Evolutionary conservation across 2,113 vertebrate species (phyloP), one percentile per base, ranked within the genome.

Genomic region (Danionella cerebrum): DNA sequence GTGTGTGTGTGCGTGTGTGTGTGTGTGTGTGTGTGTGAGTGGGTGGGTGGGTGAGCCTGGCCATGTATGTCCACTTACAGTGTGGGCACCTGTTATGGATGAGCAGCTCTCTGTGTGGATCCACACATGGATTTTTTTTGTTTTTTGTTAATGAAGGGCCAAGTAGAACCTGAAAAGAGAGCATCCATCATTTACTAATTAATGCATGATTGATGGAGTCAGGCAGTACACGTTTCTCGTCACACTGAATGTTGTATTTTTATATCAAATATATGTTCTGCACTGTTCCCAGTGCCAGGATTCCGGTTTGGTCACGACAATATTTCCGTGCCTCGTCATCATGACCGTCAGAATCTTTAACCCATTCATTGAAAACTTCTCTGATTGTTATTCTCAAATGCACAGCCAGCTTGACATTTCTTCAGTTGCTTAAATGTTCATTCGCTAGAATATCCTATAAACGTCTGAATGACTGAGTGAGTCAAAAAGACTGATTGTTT

Each of bases 271-370:
- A 45, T 24, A 8, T 8, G 12, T 62, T 19, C 16, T 16, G 13
- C 29, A 33, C 14, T 22, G 2, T 35, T 10, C 16, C 12, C 39
- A 21, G 18, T 36, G 18, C 48, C 16, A 21, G 42, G 60, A 64
- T 64, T 59, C 44, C 68, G 27, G 63, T 45, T 51, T 53, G 72
- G 65, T 74, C 77, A 72, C 70, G 70, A 72, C 74, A 53, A 55
- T 74, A 70, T 76, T 67, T 70, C 72, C 11, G 44, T 65, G 59
- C 72, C 80, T 82, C 69, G 71, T 72, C 72, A 53, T 78, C 39
- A 48, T 52, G 44, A 66, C 72, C 21, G 18, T 67, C 35, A 51
- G 35, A 38, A 25, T 57, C 33, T 48, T 75, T 75, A 75, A 75
- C 73, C 57, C 73, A 19, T 75, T 75, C 57, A 50, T 6, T 41